These are phyloP conservation scores for Plebejus anna DNA, from an alignment of 2,888 invertebrate species.

Conservation along the genomic window DNA sequence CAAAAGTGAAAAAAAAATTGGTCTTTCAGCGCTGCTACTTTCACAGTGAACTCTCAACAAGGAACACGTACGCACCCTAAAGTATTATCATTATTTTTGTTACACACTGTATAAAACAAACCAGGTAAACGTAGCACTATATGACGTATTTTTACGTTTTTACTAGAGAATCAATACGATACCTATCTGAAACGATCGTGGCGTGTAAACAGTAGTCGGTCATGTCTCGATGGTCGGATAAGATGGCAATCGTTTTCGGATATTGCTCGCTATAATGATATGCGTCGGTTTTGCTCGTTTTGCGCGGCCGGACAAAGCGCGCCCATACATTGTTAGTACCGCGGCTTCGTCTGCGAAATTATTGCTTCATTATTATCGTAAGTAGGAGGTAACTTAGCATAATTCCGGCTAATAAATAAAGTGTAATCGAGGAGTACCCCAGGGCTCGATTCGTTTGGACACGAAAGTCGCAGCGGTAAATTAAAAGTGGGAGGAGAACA, in stretches of 20 bases:
- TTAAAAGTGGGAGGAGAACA: not conserved
- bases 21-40: too few species aligned
- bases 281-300: slow-evolving; percentile 58
- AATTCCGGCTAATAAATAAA: slow-evolving; percentile 10
- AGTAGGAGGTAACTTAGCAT: slow-evolving; percentile 17
- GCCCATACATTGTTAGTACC: slow-evolving; percentile 48
- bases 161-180: slow-evolving; percentile 26
- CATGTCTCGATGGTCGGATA: slow-evolving; percentile 71
- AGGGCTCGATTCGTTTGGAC: not conserved
- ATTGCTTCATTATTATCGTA: slow-evolving; percentile 17
- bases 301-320: slow-evolving; percentile 45
- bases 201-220: slow-evolving; percentile 60
- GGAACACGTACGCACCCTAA: too few species aligned
- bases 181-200: slow-evolving; percentile 49
- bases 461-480: not conserved
- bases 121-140: not conserved
- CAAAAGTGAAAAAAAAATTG: too few species aligned
- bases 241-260: slow-evolving; percentile 76
- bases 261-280: slow-evolving; percentile 78
- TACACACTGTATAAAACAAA: too few species aligned
- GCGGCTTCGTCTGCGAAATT: slow-evolving; percentile 15
- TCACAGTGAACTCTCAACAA: too few species aligned
- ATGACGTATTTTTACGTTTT: not conserved
- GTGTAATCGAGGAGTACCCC: not conserved
- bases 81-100: too few species aligned